phyloP scores from a whole-genome alignment of 2,113 vertebrate genomes.

The Microcebus lehilahytsara region DNA sequence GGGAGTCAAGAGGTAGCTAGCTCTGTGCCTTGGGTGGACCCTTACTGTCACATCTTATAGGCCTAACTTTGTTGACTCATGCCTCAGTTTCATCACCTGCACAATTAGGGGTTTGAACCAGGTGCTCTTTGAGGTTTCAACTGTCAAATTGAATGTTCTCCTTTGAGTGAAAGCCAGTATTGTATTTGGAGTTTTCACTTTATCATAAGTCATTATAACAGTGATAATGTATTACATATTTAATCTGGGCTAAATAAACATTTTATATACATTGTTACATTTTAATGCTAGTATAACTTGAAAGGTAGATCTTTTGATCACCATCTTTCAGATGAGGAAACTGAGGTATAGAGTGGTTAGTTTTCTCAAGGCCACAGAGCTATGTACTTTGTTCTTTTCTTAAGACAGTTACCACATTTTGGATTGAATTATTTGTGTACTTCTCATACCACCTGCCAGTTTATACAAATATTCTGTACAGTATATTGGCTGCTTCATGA shows the following conservation, averaged over 20 bases:
- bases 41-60: background rate
- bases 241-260: background rate
- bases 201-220: background rate
- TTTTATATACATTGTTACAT: background rate
- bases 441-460: background rate
- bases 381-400: background rate
- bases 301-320: background rate
- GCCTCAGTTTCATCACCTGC: background rate
- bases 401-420: background rate
- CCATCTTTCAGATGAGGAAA: background rate
- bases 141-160: background rate
- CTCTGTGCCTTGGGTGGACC: background rate
- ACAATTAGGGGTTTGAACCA: background rate
- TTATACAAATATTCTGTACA: background rate
- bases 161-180: conserved; percentile 13
- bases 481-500: background rate
- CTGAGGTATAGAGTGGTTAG: background rate
- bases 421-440: background rate
- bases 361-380: background rate
- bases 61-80: background rate
- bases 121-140: background rate
- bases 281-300: background rate
- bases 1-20: background rate
- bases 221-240: background rate
- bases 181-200: conserved; percentile 13